Percentiles rank a stretch among this genome's conserved stretches.
phyloP scores from a whole-genome alignment of 2,113 vertebrate genomes.

The Cariama cristata region DNA sequence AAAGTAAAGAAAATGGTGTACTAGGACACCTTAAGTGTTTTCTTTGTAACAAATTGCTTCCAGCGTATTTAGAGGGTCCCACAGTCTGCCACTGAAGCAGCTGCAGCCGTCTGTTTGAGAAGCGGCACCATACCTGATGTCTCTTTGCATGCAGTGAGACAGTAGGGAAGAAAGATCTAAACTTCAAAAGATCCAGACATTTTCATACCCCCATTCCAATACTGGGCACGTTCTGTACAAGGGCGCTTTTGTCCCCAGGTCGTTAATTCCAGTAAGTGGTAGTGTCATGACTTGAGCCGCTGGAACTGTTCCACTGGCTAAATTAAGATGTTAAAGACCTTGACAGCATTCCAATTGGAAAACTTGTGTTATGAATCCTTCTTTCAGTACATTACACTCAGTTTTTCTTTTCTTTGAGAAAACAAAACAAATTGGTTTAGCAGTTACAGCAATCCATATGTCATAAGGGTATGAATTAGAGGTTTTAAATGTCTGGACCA shows the following conservation, averaged over 20 bases:
- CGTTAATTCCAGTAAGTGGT: constrained; percentile 52
- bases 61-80: background rate
- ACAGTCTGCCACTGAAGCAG: background rate
- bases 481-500: constrained; percentile 3
- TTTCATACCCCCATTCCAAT: background rate
- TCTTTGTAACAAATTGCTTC: background rate
- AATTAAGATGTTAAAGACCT: constrained; percentile 38
- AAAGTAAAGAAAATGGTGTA: background rate
- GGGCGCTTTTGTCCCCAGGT: background rate
- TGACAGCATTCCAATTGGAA: constrained; percentile 41
- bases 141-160: background rate
- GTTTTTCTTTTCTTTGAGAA: constrained; percentile 22
- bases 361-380: background rate
- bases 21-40: background rate
- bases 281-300: constrained; percentile 6
- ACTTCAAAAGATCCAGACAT: background rate
- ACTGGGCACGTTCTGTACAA: background rate
- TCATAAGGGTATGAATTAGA: constrained; percentile 11
- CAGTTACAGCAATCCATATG: constrained; percentile 22
- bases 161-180: background rate
- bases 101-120: background rate
- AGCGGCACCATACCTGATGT: background rate
- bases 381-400: background rate
- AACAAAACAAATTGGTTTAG: constrained; percentile 49
- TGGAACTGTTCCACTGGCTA: constrained; percentile 45